phyloP scores from a whole-genome alignment of 2,113 vertebrate genomes.

The Hydrochoerus hydrochaeris region DNA sequence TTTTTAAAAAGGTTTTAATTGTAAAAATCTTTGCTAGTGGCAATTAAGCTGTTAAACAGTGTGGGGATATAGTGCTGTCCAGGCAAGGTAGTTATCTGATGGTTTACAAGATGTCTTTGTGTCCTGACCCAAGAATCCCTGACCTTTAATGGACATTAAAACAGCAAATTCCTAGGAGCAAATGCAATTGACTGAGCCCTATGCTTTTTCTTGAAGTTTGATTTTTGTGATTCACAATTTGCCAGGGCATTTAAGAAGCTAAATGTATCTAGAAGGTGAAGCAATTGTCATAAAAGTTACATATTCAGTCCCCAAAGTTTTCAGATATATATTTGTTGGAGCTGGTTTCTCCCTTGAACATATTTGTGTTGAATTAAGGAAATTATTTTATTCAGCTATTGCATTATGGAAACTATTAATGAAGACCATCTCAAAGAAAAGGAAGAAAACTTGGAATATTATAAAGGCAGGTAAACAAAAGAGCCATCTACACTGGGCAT shows the following conservation, averaged over 20 bases:
- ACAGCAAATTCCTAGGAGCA: background rate
- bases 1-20: background rate
- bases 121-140: background rate
- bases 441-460: background rate
- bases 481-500: background rate
- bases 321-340: constrained; percentile 45
- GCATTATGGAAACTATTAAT: background rate
- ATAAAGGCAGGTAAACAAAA: constrained; percentile 36
- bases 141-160: constrained; percentile 31
- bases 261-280: constrained; percentile 16
- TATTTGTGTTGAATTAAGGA: background rate
- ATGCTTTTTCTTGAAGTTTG: constrained; percentile 48
- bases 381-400: constrained; percentile 43
- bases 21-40: constrained; percentile 43
- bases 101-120: constrained; percentile 39
- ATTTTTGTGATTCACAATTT: constrained; percentile 34
- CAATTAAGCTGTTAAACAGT: constrained; percentile 1
- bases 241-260: constrained; percentile 50
- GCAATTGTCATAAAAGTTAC: background rate
- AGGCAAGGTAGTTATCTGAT: background rate
- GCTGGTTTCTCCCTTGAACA: background rate
- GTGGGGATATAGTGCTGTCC: background rate
- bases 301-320: constrained; percentile 44
- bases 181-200: constrained; percentile 14
- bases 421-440: constrained; percentile 37